Conservation (phyloP, 1,140 invertebrate genomes). For the Ptiloglossa arizonensis region DNA sequence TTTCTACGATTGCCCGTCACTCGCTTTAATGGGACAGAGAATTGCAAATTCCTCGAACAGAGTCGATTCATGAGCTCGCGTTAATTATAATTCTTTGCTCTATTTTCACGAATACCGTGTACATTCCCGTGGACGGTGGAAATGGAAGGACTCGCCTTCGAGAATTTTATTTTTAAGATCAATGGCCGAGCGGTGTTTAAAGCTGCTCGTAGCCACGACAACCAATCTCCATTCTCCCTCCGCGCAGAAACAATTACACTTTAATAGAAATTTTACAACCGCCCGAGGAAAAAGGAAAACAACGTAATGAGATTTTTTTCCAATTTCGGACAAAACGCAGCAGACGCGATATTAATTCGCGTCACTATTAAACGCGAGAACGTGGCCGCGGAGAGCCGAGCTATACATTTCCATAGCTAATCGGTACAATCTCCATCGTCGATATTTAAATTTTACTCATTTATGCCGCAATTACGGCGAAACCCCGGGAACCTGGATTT, state of each 20-base stretch:
- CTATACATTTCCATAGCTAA: constrained; percentile 15
- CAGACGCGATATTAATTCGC: constrained; percentile 36
- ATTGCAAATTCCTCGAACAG: no score
- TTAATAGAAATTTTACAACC: constrained; percentile 42
- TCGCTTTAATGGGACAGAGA: no score
- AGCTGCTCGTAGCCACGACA: not conserved
- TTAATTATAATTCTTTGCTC: no score
- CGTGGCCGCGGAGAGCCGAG: not conserved
- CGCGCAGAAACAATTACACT: constrained; percentile 23
- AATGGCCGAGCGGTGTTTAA: constrained; percentile 11
- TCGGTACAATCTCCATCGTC: not conserved
- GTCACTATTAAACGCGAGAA: constrained; percentile 22
- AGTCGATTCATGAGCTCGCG: no score
- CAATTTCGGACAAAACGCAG: constrained; percentile 23
- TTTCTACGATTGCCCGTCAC: no score
- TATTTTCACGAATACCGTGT: no score
- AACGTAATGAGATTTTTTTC: constrained; percentile 40
- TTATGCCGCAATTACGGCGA: not conserved
- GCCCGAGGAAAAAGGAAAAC: not conserved
- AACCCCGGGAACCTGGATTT: not conserved
- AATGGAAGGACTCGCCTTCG: no score
- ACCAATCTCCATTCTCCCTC: constrained; percentile 24
- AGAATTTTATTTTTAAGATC: constrained; percentile 21
- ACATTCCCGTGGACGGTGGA: no score
- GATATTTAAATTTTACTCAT: constrained; percentile 18